Evolutionary conservation across 2,888 invertebrate genomes (phyloP).

Genomic region (Hirtodrosophila trivittata): DNA sequence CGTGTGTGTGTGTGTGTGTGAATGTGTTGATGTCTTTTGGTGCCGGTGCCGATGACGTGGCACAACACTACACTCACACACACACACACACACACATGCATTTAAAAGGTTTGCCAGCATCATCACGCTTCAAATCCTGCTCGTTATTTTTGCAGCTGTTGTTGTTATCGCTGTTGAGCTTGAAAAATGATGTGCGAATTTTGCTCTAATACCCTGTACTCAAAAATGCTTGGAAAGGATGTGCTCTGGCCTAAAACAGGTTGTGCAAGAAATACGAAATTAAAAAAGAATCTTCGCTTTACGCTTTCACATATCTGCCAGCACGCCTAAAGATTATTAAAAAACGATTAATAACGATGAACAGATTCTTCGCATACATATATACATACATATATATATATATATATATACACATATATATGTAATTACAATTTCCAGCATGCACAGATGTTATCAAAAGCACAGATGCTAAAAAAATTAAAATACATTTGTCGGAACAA

Average conservation of each 20-base stretch:
- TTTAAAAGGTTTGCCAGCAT: constrained; percentile 50
- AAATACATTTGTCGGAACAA: no score
- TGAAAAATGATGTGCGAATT: constrained; percentile 76
- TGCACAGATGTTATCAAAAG: no score
- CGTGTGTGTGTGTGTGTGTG: neutral
- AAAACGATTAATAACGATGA: no score
- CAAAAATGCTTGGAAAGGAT: neutral
- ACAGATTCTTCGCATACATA: no score
- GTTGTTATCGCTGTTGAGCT: constrained; percentile 58
- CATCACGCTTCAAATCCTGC: constrained; percentile 50
- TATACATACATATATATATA: no score
- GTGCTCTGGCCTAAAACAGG: neutral
- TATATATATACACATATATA: neutral
- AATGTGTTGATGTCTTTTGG: constrained; percentile 15
- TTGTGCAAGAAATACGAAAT: neutral
- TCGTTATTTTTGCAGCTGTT: constrained; percentile 67
- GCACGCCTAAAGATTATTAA: no score
- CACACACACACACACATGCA: constrained; percentile 6
- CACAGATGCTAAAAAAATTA: no score
- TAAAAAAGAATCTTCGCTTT: neutral
- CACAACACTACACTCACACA: constrained; percentile 6
- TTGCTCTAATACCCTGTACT: constrained; percentile 22
- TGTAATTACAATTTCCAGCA: no score
- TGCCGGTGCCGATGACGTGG: constrained; percentile 39
- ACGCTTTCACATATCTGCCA: no score